Percentiles rank a stretch among this genome's conserved stretches.
Conservation (phyloP, 2,797 vertebrate genomes). For the Amazona finschi region DNA sequence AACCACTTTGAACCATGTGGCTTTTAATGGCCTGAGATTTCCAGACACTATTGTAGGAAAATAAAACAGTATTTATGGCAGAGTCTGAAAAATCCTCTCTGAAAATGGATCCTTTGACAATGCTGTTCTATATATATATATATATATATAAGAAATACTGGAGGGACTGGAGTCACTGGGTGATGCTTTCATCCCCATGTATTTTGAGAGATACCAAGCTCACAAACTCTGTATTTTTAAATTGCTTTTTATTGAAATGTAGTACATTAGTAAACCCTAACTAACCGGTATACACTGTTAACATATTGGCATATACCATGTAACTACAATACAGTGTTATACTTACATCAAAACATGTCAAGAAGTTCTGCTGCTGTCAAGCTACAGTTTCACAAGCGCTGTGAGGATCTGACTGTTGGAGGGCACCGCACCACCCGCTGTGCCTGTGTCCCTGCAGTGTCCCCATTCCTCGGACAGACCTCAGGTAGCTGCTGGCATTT, state of each 20-base stretch:
- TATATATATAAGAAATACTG: not conserved
- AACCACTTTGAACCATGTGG: not conserved
- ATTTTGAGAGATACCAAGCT: not conserved
- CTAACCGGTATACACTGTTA: slow-evolving; percentile 67
- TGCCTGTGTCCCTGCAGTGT: not conserved
- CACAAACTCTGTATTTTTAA: slow-evolving; percentile 29
- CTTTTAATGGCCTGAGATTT: not conserved
- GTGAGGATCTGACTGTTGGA: not conserved
- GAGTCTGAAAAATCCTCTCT: not conserved
- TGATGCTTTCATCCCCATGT: not conserved
- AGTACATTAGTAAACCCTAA: slow-evolving; percentile 78
- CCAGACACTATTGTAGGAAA: not conserved
- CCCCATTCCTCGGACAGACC: not conserved
- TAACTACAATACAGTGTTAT: slow-evolving; percentile 71
- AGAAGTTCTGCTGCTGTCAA: slow-evolving; percentile 62
- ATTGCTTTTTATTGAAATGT: slow-evolving; percentile 80
- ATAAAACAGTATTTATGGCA: not conserved
- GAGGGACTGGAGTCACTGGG: not conserved
- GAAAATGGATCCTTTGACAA: not conserved
- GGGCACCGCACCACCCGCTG: not conserved
- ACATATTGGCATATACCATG: slow-evolving; percentile 69
- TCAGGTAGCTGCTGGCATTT: not conserved
- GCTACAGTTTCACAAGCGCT: slow-evolving; percentile 36
- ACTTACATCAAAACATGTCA: slow-evolving; percentile 72
- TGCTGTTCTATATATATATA: not conserved